Evolutionary conservation across 2,797 vertebrate species (phyloP).

Genomic region (Sciurus vulgaris): DNA sequence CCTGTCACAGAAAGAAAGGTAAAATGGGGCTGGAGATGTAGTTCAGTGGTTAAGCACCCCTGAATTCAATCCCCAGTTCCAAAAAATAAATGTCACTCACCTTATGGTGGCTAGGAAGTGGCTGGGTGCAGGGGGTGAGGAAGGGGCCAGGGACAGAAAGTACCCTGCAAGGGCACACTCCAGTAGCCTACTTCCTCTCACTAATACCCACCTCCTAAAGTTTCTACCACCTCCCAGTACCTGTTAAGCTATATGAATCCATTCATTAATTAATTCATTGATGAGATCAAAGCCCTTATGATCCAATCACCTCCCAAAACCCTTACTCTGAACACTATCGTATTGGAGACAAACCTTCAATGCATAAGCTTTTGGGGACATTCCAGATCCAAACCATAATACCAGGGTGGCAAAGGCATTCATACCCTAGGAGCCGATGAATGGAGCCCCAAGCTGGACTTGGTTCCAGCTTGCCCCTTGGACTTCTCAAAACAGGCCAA

Average conservation of each 20-base stretch:
- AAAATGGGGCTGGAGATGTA: too few species aligned
- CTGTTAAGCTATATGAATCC: background rate
- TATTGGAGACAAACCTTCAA: background rate
- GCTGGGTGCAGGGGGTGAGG: background rate
- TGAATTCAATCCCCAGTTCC: too few species aligned
- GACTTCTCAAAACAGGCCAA: slow-evolving; percentile 33
- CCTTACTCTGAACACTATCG: background rate
- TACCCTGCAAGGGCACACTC: background rate
- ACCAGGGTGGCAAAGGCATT: background rate
- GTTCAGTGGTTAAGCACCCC: too few species aligned
- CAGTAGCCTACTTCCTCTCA: background rate
- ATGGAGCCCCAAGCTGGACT: background rate
- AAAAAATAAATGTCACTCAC: too few species aligned
- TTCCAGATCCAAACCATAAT: background rate
- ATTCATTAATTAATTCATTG: background rate
- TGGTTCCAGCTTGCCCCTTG: background rate
- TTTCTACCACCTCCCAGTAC: background rate
- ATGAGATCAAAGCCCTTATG: background rate
- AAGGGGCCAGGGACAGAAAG: background rate
- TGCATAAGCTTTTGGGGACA: background rate
- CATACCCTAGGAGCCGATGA: background rate
- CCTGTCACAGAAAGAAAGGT: too few species aligned
- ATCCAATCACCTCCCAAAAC: background rate
- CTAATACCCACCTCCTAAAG: background rate
- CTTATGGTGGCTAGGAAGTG: background rate